Base-by-base conservation (phyloP, 2,113 vertebrate genomes). In the Percina caprodes region DNA sequence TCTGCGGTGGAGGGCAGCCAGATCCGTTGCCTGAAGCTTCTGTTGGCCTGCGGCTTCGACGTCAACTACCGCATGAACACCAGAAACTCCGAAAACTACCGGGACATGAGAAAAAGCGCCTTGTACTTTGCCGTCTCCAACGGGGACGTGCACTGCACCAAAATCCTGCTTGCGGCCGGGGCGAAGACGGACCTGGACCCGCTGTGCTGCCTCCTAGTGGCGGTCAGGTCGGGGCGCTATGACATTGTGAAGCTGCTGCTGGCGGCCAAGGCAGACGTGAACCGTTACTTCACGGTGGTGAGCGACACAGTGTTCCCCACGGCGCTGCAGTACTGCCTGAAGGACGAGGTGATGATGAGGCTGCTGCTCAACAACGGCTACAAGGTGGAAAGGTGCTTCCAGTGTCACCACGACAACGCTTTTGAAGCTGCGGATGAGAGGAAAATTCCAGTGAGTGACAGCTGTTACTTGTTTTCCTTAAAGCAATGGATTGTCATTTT, bases 311-410 rank as follows among this genome's bases (percentile, higher is more conserved):
- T 91, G 68, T 98, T 98, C 59, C 96, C 96, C 83, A 97, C 96
- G 0, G 96, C 96, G 56, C 94, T 97, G 86, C 97, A 97, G 82
- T 98, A 98, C 55, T 96, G 96, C 61, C 89, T 98, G 19, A 96
- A 94, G 23, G 96, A 98, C 8, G 96, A 97, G 79, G 92, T 93
- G 11, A 98, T 99, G 97, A 95, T 97, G 91, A 92, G 96, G 69
- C 88, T 98, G 69, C 85, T 99, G 86, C 93, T 98, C 45, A 97
- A 96, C 82, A 90, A 95, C 0, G 97, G 97, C 19, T 99, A 97
- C 35, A 86, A 94, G 1, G 96, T 93, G 66, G 92, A 95, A 54
- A 93, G 12, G 0, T 93, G 90, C 78, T 89, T 91, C 23, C 60
- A 26, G 10, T 90, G 84, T 77, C 54, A 81, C 54, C 81, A 92